phyloP scores from a whole-genome alignment of 2,797 vertebrate genomes.

The Mus spretus region DNA sequence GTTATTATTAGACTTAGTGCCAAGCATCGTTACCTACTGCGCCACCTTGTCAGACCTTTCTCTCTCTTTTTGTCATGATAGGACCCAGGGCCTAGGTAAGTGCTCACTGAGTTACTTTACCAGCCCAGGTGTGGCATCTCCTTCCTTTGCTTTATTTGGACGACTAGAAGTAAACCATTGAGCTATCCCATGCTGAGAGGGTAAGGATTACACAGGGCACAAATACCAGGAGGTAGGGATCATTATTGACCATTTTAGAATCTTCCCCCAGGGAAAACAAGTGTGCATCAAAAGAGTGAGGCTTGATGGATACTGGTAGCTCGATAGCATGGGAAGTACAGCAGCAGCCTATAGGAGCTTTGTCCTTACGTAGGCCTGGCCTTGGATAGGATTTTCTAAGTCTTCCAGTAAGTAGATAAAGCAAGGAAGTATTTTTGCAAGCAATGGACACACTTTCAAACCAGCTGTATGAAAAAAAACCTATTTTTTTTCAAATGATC shows the following conservation, averaged over 20 bases:
- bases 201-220: background rate
- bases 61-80: background rate
- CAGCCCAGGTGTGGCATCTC: background rate
- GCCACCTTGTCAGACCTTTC: background rate
- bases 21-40: background rate
- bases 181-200: background rate
- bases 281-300: background rate
- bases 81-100: background rate
- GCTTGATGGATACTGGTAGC: background rate
- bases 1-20: background rate
- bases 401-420: slow-evolving; percentile 22
- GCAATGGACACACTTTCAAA: background rate
- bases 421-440: slow-evolving; percentile 58
- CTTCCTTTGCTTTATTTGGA: background rate
- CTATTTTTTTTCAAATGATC: background rate
- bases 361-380: background rate
- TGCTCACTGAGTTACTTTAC: background rate
- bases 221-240: background rate
- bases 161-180: background rate
- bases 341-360: background rate
- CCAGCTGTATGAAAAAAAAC: slow-evolving; percentile 53
- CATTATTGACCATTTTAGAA: background rate
- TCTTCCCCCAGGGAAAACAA: background rate
- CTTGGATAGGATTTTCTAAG: slow-evolving; percentile 20
- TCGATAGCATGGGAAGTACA: background rate